phyloP scores from a whole-genome alignment of 1,140 invertebrate genomes.

The Drosophila pandora region DNA sequence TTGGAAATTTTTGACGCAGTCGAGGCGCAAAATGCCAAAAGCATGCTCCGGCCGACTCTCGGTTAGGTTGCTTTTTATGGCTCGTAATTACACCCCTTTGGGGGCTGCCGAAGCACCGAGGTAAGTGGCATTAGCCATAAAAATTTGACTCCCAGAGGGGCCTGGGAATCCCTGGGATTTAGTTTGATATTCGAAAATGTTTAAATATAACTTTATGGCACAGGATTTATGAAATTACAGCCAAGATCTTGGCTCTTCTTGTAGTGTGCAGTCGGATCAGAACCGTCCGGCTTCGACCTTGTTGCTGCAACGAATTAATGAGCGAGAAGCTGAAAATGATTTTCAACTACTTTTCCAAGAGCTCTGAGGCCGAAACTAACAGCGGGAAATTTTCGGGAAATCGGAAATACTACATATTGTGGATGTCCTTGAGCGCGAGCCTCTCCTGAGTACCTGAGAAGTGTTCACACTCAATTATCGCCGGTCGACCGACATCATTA shows the following conservation, averaged over 20 bases:
- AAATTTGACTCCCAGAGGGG: slow-evolving; percentile 45
- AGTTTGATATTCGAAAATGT: slow-evolving; percentile 55
- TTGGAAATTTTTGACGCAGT: slow-evolving; percentile 46
- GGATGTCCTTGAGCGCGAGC: slow-evolving; percentile 42
- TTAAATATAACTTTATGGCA: slow-evolving; percentile 55
- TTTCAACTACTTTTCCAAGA: slow-evolving; percentile 31
- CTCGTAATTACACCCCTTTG: slow-evolving; percentile 57
- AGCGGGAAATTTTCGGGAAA: slow-evolving; percentile 41
- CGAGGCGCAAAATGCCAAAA: slow-evolving; percentile 54
- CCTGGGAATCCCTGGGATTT: slow-evolving; percentile 39
- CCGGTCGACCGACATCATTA: slow-evolving; percentile 77
- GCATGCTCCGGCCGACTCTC: slow-evolving; percentile 43
- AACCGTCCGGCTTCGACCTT: slow-evolving; percentile 25
- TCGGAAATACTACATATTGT: slow-evolving; percentile 12
- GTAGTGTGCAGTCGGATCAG: slow-evolving; percentile 9
- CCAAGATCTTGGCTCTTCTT: background rate
- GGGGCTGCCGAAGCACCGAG: slow-evolving; percentile 18
- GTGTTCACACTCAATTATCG: slow-evolving; percentile 76
- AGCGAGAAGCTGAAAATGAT: slow-evolving; percentile 23
- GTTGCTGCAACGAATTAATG: slow-evolving; percentile 54
- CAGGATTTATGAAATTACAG: slow-evolving; percentile 38
- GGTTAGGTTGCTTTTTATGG: slow-evolving; percentile 52
- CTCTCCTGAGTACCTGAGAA: slow-evolving; percentile 25
- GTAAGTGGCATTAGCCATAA: slow-evolving; percentile 40
- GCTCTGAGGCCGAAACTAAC: slow-evolving; percentile 22